Base-by-base conservation (phyloP, 2,888 invertebrate species). In the Operophtera brumata region DNA sequence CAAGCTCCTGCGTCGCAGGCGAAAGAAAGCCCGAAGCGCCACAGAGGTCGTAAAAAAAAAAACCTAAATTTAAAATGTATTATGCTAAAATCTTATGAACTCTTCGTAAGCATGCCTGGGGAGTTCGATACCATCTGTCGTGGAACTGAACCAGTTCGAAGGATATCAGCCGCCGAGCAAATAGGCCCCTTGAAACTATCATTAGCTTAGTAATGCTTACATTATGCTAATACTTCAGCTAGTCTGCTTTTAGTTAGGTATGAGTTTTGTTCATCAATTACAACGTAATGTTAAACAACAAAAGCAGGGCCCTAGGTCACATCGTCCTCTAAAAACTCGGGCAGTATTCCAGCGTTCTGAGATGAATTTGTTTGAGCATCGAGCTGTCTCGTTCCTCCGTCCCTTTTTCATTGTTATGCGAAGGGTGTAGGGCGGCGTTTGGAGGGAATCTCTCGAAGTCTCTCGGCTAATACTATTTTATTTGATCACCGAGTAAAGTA, bases 221-320 rank as follows among this genome's bases (percentile, higher is more conserved):
- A 70, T 72, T 75, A 73, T 73, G 71, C 57, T 67, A 75, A 75
- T 72, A 64, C 59, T 64, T 57, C 51, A 47, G 52, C 64, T 50
- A 39, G 39, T 37, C 47, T 59, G 42, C 52, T 47, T 62, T 57
- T 54, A 63, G 54, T 57, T 54, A 63, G 54, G 62, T 63, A 59
- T 47, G 57, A 60, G 43, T 55, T 60, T 58, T 67, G 54, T 65
- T 61, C 60, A 64, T 66, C 65, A 64, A 69, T 67, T 69, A 67
- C 46, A 69, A 59, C 61, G 59, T 51, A 61, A 65, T 44, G 47
- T 60, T 35, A 58, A 61, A 64, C 61, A 57, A 52, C 45, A 59
- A 54, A 56, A 57, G 43, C 45, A 37, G 52, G 42, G 57, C 48
- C 44, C 47, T 46, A 52, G 56, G 54, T 64, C 45, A 51, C 47